These are phyloP conservation scores for Hippoglossus stenolepis DNA, from an alignment of 2,113 vertebrate species.

Conservation along the genomic window DNA sequence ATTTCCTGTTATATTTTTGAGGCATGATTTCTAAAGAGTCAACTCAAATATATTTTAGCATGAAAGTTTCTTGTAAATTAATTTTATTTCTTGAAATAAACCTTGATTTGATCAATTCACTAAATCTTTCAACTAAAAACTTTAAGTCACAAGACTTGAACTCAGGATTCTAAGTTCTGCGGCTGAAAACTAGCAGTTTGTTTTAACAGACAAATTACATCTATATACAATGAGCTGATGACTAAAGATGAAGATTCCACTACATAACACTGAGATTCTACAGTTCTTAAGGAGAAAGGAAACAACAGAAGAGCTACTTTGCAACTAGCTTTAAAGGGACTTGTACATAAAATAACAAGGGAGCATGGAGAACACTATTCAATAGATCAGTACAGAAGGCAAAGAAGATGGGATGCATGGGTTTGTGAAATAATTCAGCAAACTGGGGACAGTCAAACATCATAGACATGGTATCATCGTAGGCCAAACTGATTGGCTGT, in stretches of 20 bases:
- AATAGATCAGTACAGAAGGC: slow-evolving; percentile 65
- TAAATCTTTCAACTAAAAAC: slow-evolving; percentile 59
- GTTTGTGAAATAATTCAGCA: slow-evolving; percentile 57
- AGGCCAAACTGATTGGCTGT: slow-evolving; percentile 65
- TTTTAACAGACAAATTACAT: slow-evolving; percentile 50
- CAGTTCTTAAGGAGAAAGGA: slow-evolving; percentile 46
- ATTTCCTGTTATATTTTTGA: background rate
- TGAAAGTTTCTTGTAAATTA: background rate
- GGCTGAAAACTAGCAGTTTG: slow-evolving; percentile 66
- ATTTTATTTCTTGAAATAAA: slow-evolving; percentile 21
- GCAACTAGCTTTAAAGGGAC: slow-evolving; percentile 67
- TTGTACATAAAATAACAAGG: slow-evolving; percentile 64
- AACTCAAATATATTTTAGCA: slow-evolving; percentile 6
- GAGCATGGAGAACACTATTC: slow-evolving; percentile 54
- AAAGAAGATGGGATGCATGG: slow-evolving; percentile 56
- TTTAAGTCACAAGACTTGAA: slow-evolving; percentile 65
- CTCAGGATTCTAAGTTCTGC: slow-evolving; percentile 46
- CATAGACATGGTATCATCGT: slow-evolving; percentile 72
- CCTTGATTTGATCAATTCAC: slow-evolving; percentile 16
- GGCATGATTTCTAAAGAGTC: background rate
- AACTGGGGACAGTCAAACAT: slow-evolving; percentile 49
- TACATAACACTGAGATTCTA: slow-evolving; percentile 59
- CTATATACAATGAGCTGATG: slow-evolving; percentile 60
- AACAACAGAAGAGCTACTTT: slow-evolving; percentile 65
- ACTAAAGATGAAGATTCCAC: slow-evolving; percentile 44